Percentiles rank a stretch among this genome's conserved stretches.
phyloP scores from a whole-genome alignment of 2,888 invertebrate genomes.

The Ethmia dodecea region DNA sequence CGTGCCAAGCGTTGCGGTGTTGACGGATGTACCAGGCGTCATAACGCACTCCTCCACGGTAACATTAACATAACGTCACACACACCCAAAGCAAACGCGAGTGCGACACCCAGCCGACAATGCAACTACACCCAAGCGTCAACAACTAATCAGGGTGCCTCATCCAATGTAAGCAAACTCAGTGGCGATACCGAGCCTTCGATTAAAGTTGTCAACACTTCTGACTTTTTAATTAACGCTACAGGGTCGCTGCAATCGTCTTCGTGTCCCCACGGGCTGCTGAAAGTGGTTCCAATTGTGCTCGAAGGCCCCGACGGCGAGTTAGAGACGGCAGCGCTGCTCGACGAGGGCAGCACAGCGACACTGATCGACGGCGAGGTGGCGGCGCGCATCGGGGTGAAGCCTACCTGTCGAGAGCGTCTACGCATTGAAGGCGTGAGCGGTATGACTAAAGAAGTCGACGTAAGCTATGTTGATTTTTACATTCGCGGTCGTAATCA shows the following conservation, averaged over 20 bases:
- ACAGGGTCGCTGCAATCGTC: background rate
- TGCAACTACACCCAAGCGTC: background rate
- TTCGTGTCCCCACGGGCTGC: background rate
- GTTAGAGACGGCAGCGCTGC: background rate
- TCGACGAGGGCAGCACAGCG: background rate
- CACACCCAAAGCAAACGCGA: background rate
- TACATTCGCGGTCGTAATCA: background rate
- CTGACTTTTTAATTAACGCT: background rate
- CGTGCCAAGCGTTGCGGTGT: constrained; percentile 3
- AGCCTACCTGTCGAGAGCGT: background rate
- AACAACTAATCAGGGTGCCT: background rate
- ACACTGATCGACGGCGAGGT: background rate
- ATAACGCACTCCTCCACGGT: constrained; percentile 3
- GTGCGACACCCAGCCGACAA: background rate
- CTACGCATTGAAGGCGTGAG: background rate
- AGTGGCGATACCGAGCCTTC: background rate
- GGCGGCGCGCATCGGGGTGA: background rate
- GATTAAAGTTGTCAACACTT: background rate
- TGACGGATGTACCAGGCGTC: constrained; percentile 1
- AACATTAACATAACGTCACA: no score
- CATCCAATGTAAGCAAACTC: background rate
- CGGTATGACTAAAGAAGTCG: background rate
- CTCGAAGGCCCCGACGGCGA: background rate
- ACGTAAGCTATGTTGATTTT: background rate
- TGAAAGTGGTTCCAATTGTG: background rate